phyloP scores from a whole-genome alignment of 2,113 vertebrate species.

The Abramis brama region DNA sequence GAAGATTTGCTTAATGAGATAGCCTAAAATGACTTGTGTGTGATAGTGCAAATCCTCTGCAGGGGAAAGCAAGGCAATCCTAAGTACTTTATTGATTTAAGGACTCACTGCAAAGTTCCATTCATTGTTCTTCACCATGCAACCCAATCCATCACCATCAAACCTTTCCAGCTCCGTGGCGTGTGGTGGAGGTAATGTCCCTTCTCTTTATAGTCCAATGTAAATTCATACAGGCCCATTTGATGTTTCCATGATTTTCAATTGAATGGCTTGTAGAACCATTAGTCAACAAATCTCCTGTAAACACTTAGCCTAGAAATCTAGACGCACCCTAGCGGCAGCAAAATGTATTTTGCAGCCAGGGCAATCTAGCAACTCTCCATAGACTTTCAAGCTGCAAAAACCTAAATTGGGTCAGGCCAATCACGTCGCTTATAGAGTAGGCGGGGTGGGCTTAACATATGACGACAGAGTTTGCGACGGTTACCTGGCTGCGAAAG shows the following conservation, averaged over 20 bases:
- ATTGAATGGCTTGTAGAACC: background rate
- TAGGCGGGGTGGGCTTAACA: no score
- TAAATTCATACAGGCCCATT: background rate
- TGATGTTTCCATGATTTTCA: conserved; percentile 6
- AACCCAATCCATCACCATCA: conserved; percentile 29
- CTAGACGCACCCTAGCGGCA: no score
- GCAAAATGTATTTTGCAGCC: no score
- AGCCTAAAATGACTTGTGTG: conserved; percentile 20
- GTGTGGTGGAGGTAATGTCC: background rate
- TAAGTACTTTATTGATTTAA: conserved; percentile 53
- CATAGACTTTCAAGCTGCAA: no score
- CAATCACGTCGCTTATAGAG: no score
- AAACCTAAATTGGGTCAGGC: no score
- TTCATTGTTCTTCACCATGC: conserved; percentile 38
- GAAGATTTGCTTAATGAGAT: conserved; percentile 53
- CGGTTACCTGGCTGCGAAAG: no score
- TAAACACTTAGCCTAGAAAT: no score
- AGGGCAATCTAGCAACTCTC: no score
- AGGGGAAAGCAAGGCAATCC: conserved; percentile 40
- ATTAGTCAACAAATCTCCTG: background rate
- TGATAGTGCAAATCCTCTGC: conserved; percentile 29
- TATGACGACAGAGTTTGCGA: no score
- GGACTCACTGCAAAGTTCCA: conserved; percentile 48
- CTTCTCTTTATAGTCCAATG: background rate
- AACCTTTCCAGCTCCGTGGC: conserved; percentile 4